Conservation (phyloP, 2,797 vertebrate species). For the Rhinichthys osculus region DNA sequence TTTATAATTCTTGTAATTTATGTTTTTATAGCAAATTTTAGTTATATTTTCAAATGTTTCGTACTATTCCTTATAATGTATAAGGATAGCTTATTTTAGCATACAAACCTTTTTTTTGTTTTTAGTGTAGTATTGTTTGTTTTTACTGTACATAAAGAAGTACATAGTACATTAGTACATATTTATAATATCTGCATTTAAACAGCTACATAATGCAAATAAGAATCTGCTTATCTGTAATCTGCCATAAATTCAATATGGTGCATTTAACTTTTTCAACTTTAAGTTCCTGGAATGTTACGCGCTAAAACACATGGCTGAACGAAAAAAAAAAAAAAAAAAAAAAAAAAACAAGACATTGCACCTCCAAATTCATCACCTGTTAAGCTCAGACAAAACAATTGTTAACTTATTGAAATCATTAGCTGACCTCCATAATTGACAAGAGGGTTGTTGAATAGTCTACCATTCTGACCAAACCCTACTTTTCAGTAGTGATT, state of each 20-base stretch:
- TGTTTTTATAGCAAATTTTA: not conserved
- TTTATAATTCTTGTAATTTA: not conserved
- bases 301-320: not conserved
- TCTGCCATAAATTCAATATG: too few relatives aligned
- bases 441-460: not conserved
- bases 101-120: not conserved
- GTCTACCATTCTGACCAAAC: not conserved
- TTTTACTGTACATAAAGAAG: not conserved
- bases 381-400: not conserved
- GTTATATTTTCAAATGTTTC: not conserved
- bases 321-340: too few relatives aligned
- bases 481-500: slow-evolving; percentile 11
- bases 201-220: too few relatives aligned
- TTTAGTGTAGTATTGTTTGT: not conserved
- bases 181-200: too few relatives aligned
- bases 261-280: not conserved
- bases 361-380: not conserved
- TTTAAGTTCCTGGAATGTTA: not conserved
- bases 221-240: too few relatives aligned
- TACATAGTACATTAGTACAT: not conserved
- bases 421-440: not conserved
- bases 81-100: not conserved
- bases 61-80: not conserved
- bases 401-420: not conserved
- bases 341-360: not conserved